Evolutionary conservation across 2,888 invertebrate species (phyloP), one percentile per base, ranked within the genome.

Genomic region (Macaria notata): DNA sequence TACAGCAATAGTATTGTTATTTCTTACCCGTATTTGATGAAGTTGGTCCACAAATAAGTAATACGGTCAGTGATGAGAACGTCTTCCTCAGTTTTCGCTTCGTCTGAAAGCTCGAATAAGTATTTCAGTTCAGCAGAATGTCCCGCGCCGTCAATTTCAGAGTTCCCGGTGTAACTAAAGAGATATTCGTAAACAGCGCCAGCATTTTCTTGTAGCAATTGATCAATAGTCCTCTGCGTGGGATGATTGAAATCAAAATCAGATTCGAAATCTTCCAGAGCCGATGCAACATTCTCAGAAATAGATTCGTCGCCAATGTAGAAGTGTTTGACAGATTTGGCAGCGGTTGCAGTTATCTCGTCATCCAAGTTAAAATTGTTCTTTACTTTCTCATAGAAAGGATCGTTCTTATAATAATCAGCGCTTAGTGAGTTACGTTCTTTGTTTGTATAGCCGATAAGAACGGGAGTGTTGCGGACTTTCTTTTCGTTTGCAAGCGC

Each of bases 1-100:
- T 19, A 19, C 19, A 19, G 19, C 19, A 2, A 19, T 19, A 19
- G 2, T 19, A 19, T 19, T 19, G 19, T 36, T 36, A 7, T 2
- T 36, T 8, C 78, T 76, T 74, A 90, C 90, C 88, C 90, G 62
- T 77, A 80, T 78, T 89, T 90, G 3, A 90, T 77, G 53, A 90
- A 90, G 65, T 90, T 89, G 0, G 83, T 64, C 90, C 90, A 90
- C 55, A 90, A 65, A 19, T 76, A 78, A 9, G 82, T 78, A 19
- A 89, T 75, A 9, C 83, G 79, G 44, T 86, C 78, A 4, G 70
- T 66, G 31, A 88, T 69, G 4, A 83, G 48, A 62, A 80, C 71
- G 47, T 84, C 84, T 9, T 77, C 71, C 19, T 78, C 76, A 62
- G 71, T 75, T 42, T 53, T 69, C 48, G 63, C 65, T 4, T 63